These are phyloP conservation scores for Cacatua alba DNA, from an alignment of 2,113 vertebrate genomes.

Conservation along the genomic window DNA sequence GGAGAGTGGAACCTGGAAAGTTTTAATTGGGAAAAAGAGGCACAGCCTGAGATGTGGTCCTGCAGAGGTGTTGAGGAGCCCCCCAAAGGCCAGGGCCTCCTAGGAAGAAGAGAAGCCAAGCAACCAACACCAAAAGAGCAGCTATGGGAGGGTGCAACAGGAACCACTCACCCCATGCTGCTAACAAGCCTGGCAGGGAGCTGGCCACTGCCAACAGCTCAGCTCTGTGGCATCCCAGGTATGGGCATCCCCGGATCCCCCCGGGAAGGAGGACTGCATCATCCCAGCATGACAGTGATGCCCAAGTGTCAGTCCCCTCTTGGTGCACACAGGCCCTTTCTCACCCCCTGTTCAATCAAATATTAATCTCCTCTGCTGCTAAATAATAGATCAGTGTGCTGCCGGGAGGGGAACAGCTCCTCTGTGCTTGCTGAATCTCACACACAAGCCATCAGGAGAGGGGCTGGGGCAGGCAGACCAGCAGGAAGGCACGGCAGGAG, in stretches of 20 bases:
- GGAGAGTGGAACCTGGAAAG: background rate
- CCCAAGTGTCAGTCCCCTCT: background rate
- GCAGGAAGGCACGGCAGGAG: background rate
- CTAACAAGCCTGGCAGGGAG: background rate
- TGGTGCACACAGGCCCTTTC: background rate
- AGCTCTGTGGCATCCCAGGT: background rate
- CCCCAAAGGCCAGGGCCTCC: background rate
- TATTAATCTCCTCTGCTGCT: constrained; percentile 51
- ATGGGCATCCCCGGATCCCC: background rate
- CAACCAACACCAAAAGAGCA: background rate
- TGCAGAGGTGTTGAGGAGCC: background rate
- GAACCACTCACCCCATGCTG: background rate
- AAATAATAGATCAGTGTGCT: constrained; percentile 71
- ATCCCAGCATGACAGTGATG: background rate
- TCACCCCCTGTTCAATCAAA: constrained; percentile 47
- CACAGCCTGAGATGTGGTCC: background rate
- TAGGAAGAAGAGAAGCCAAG: background rate
- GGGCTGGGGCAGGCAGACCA: background rate
- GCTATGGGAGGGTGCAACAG: fast-evolving
- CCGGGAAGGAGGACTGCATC: fast-evolving
- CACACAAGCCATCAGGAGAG: background rate
- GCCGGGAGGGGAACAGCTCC: constrained; percentile 57
- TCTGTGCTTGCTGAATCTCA: constrained; percentile 28
- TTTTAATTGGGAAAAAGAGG: background rate
- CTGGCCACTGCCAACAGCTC: background rate